These are phyloP conservation scores for Akabosia matsudoensis DNA, from an alignment of 1,140 invertebrate genomes.

Conservation along the genomic window DNA sequence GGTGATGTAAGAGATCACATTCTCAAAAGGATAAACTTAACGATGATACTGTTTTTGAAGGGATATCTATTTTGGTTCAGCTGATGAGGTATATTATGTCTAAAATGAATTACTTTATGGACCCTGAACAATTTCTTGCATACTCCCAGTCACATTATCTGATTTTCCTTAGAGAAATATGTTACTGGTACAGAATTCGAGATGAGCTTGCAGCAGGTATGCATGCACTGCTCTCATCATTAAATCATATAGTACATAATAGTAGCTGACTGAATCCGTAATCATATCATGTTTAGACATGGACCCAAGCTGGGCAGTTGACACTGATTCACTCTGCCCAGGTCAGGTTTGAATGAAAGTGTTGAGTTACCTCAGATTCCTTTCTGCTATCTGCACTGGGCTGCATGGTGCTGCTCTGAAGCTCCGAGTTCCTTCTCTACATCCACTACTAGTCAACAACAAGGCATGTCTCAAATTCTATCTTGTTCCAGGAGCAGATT, in stretches of 20 bases:
- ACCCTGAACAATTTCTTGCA: not conserved
- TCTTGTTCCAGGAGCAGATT: too few species aligned
- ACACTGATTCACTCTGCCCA: conserved; percentile 1
- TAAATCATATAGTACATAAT: conserved; percentile 14
- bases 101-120: not conserved
- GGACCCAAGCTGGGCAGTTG: not conserved
- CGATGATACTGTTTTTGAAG: conserved; percentile 11
- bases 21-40: conserved; percentile 1
- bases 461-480: too few species aligned
- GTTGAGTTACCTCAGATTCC: conserved; percentile 11
- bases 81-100: conserved; percentile 6
- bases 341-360: conserved; percentile 2
- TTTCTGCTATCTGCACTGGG: too few species aligned
- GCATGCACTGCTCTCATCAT: not conserved
- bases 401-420: too few species aligned
- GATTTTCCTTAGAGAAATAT: too few species aligned
- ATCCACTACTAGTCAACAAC: too few species aligned
- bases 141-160: not conserved
- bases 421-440: too few species aligned
- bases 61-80: not conserved
- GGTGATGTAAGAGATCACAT: not conserved
- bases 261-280: not conserved
- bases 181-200: too few species aligned
- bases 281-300: conserved; percentile 10
- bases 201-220: too few species aligned